Base-by-base conservation (phyloP, 2,888 invertebrate species). In the Imbricaverruca yamaguchii region DNA sequence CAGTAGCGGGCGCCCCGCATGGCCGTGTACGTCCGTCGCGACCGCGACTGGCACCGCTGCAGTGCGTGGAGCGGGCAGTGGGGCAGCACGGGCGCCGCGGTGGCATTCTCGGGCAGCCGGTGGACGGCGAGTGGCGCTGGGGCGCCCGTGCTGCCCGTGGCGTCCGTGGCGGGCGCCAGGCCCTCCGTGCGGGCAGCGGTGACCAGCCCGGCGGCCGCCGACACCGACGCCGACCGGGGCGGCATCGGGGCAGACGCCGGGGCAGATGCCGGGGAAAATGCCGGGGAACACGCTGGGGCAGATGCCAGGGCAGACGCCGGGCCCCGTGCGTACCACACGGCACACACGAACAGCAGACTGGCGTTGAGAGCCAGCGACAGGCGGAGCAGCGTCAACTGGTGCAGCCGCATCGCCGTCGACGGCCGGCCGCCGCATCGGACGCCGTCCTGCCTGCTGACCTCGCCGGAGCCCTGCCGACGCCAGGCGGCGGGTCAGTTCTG, bases 1-100 rank as follows among this genome's bases (percentile, higher is more conserved):
- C 95, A 95, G 87, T 92, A 95, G 57, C 57, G 57, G 85, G 93
- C 93, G 39, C 93, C 93, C 3, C 93, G 91, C 86, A 93, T 93
- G 81, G 91, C 88, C 77, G 11, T 79, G 61, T 81, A 55, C 13
- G 83, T 77, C 15, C 82, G 81, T 21, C 82, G 80, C 3, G 80
- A 25, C 8, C 81, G 80, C 13, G 11, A 4, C 11, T 12, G 23
- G 25, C 79, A 79, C 80, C 81, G 82, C 81, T 83, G 83, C 55
- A 83, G 80, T 4, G 82, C 80, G 18, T 82, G 82, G 55, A 82
- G 80, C 53, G 83, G 81, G 55, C 83, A 80, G 67, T 83, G 82
- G 59, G 83, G 83, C 12, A 77, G 18, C 21, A 18, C 83, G 25
- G 80, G 83, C 39, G 82, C 77, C 74, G 80, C 81, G n/a, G 81